These are phyloP conservation scores for Microctonus aethiopoides DNA, from an alignment of 2,888 invertebrate species.

Conservation along the genomic window DNA sequence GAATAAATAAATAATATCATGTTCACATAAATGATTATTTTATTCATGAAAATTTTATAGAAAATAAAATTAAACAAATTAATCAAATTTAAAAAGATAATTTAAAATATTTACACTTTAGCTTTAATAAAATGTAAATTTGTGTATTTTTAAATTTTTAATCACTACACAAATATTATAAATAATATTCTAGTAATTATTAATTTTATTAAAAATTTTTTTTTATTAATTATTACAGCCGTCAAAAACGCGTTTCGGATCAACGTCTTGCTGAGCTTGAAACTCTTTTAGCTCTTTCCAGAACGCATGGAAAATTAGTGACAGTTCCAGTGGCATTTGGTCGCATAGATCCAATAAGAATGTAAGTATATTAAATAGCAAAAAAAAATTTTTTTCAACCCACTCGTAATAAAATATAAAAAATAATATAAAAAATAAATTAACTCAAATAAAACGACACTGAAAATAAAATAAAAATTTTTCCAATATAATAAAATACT, in stretches of 20 bases:
- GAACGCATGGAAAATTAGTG: slow-evolving; percentile 68
- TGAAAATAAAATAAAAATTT: background rate
- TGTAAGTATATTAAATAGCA: slow-evolving; percentile 67
- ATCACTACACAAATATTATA: too few species aligned
- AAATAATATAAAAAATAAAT: background rate
- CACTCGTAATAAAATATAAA: background rate
- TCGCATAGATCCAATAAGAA: slow-evolving; percentile 69
- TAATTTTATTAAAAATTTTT: too few species aligned
- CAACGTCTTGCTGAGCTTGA: slow-evolving; percentile 73
- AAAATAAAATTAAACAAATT: too few species aligned
- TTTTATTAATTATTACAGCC: slow-evolving; percentile 46
- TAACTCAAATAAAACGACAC: too few species aligned
- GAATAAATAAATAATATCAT: too few species aligned
- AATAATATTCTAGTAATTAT: too few species aligned
- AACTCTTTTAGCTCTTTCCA: slow-evolving; percentile 69
- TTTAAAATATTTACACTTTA: too few species aligned
- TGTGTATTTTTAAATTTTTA: too few species aligned
- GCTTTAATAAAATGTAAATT: too few species aligned
- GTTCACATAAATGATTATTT: too few species aligned
- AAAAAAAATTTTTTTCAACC: slow-evolving; percentile 1
- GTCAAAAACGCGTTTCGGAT: slow-evolving; percentile 71
- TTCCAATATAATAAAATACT: background rate
- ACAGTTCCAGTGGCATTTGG: slow-evolving; percentile 70
- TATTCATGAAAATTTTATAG: too few species aligned
- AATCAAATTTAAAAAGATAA: too few species aligned